Base-by-base conservation (phyloP, 2,113 vertebrate species). In the Platysternon megacephalum region DNA sequence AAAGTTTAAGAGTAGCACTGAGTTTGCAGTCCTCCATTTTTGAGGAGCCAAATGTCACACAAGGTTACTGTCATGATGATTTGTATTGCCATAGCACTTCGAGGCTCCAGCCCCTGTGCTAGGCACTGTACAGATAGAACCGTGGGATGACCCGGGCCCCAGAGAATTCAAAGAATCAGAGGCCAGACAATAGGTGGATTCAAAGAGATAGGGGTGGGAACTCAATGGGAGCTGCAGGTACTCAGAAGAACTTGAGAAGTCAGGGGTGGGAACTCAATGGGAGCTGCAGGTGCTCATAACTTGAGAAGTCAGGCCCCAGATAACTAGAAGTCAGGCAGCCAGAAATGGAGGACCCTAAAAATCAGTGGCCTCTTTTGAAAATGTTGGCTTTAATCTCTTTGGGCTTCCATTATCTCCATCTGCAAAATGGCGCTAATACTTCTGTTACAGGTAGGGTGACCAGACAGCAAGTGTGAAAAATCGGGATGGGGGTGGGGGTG, bases 241-340 rank as follows among this genome's bases (percentile, higher is more conserved):
- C 72, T 94, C 80, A n/a, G n/a, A n/a, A 82, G 65, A 7, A 44
- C 93, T 98, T 86, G 52, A 48, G 87, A 86, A 86, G 72, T 42
- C 39, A 74, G 21, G 8, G 42, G 72, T 35, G 53, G 61, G 32
- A 65, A 28, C 42, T 4, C 11, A 44, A 1, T 4, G 6, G 32
- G 8, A 1, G 1, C 1, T 49, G 44, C 85, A 84, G 85, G 52
- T 90, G 82, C 72, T 94, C 80, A 82, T 58, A 7, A 44, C 93
- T 98, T 86, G 52, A 48, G 87, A 86, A 86, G 72, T 42, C 39
- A 74, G 72, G n/a, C 68, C n/a, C n/a, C 17, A 10, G 9, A 22
- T 24, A 39, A 2, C 26, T 65, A 87, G 72, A 72, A 91, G 28
- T 42, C 28, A 6, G 13, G 61, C 13, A 22, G 21, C 32, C 76